Conservation (phyloP, 2,888 invertebrate genomes). For the Pristionchus entomophagus region DNA sequence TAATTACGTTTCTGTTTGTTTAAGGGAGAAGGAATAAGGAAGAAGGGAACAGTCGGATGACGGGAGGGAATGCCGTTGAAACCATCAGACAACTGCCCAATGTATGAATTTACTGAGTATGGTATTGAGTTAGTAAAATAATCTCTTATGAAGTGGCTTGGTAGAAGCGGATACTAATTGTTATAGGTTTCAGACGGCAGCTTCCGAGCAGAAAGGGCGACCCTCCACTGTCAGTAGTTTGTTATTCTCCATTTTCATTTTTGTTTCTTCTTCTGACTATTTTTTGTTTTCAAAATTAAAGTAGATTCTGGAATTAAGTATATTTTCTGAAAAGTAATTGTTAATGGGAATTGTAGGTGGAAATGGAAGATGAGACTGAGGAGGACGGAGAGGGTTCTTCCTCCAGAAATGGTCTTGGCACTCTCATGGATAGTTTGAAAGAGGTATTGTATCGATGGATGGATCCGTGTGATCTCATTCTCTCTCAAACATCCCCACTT, state of each 20-base stretch:
- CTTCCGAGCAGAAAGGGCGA: not conserved
- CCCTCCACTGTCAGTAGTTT: not conserved
- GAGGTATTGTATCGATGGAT: not conserved
- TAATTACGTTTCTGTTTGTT: too few species aligned
- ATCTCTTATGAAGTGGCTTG: too few species aligned
- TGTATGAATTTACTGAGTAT: too few species aligned
- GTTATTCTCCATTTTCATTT: not conserved
- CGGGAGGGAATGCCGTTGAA: too few species aligned
- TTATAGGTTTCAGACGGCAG: not conserved
- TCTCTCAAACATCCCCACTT: not conserved
- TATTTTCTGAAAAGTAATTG: too few species aligned
- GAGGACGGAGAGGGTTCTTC: not conserved
- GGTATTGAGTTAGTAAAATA: too few species aligned
- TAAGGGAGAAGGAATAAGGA: too few species aligned
- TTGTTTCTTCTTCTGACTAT: not conserved
- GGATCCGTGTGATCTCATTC: not conserved
- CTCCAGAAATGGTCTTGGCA: not conserved
- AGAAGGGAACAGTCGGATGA: too few species aligned
- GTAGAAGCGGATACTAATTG: not conserved
- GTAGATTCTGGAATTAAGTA: too few species aligned
- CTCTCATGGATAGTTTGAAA: not conserved
- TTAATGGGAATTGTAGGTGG: not conserved
- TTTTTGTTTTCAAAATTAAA: too few species aligned
- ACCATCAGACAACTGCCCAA: too few species aligned
- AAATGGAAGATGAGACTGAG: not conserved